Percentiles rank a stretch among this genome's conserved stretches.
phyloP scores from a whole-genome alignment of 2,888 invertebrate genomes.

The Ctenicera cuprea region DNA sequence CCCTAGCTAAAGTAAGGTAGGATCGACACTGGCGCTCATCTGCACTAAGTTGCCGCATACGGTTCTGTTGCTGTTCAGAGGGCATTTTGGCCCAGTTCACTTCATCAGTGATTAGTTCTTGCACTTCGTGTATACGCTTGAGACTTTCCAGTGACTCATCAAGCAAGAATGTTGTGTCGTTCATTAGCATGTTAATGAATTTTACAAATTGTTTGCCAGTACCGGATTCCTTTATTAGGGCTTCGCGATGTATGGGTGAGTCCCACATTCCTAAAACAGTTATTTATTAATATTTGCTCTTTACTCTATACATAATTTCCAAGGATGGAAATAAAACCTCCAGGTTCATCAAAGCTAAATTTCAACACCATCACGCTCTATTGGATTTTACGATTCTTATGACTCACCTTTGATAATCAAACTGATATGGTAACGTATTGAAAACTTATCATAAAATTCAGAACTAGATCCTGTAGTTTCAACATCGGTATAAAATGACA shows the following conservation, averaged over 20 bases:
- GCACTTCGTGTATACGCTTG: slow-evolving; percentile 91
- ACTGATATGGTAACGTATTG: slow-evolving; percentile 98
- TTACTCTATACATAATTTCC: too few species aligned
- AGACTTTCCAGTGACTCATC: slow-evolving; percentile 97
- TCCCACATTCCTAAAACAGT: slow-evolving; percentile 86
- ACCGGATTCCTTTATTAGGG: slow-evolving; percentile 93
- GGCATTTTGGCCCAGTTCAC: slow-evolving; percentile 80
- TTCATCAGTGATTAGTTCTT: slow-evolving; percentile 86
- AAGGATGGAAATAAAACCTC: too few species aligned
- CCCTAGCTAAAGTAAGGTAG: slow-evolving; percentile 92
- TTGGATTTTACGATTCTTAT: not conserved
- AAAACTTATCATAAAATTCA: slow-evolving; percentile 99
- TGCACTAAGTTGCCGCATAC: slow-evolving; percentile 86
- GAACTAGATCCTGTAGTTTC: slow-evolving; percentile 98
- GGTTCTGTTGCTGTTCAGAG: slow-evolving; percentile 82
- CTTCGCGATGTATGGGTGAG: slow-evolving; percentile 88
- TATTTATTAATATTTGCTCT: too few species aligned
- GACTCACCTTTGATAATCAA: slow-evolving; percentile 89
- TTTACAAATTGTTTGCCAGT: slow-evolving; percentile 95
- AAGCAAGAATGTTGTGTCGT: slow-evolving; percentile 96
- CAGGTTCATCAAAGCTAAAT: too few species aligned
- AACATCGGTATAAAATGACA: slow-evolving; percentile 99
- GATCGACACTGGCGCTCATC: slow-evolving; percentile 93
- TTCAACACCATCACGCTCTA: too few species aligned
- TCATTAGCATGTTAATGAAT: slow-evolving; percentile 98